A percentile compares a stretch with the other conserved stretches of the same genome.
Conservation (phyloP, 2,888 invertebrate genomes). For the Listrodromus nycthemerus region DNA sequence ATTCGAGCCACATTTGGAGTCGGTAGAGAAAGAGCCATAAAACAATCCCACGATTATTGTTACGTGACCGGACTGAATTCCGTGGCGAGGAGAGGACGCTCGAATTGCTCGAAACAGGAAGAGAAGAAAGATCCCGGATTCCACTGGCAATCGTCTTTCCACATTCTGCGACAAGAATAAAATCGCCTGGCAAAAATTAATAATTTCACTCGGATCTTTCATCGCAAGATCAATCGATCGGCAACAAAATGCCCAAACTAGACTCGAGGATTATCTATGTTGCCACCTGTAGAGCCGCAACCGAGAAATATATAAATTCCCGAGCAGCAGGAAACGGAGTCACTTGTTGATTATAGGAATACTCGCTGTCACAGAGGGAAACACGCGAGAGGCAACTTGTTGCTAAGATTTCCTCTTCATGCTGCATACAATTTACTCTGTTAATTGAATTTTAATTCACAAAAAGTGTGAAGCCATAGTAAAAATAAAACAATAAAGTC, state of each 20-base stretch:
- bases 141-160: conserved; percentile 22
- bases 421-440: conserved; percentile 1
- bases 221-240: conserved; percentile 29
- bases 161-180: neutral
- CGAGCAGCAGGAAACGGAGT: conserved; percentile 71
- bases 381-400: conserved; percentile 78
- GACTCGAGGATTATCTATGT: conserved; percentile 66
- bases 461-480: neutral
- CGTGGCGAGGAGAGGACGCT: neutral
- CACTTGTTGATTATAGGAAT: conserved; percentile 81
- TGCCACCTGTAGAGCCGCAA: conserved; percentile 80
- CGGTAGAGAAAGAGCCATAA: conserved; percentile 71
- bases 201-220: neutral
- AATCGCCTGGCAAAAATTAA: neutral
- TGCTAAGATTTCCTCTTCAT: conserved; percentile 71
- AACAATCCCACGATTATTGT: conserved; percentile 76
- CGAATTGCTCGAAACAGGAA: neutral
- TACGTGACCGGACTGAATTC: conserved; percentile 67
- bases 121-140: neutral
- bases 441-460: neutral
- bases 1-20: conserved; percentile 70
- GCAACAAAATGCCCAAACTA: conserved; percentile 23
- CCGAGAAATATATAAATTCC: conserved; percentile 79
- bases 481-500: neutral
- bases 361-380: conserved; percentile 72